Percentiles rank a stretch among this genome's conserved stretches.
Conservation (phyloP, 2,113 vertebrate genomes). For the Agapornis roseicollis region DNA sequence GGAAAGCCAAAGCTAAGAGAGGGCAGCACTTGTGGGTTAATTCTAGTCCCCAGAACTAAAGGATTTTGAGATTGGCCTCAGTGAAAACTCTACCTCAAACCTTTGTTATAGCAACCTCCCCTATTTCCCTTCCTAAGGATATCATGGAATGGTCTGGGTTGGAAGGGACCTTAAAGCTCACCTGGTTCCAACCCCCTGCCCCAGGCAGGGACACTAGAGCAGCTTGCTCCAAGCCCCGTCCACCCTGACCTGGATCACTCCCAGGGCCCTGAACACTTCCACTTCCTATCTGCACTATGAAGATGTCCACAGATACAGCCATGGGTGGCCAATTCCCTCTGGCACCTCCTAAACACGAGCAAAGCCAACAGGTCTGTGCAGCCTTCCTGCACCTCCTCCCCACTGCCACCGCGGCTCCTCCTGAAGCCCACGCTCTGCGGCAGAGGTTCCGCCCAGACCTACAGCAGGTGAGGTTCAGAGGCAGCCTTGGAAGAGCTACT, state of each 20-base stretch:
- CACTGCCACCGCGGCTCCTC: background rate
- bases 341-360: accelerated
- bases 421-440: background rate
- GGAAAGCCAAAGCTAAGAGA: background rate
- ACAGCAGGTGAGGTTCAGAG: background rate
- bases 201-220: background rate
- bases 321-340: accelerated
- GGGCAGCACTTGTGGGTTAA: background rate
- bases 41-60: background rate
- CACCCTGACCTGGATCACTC: background rate
- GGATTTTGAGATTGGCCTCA: background rate
- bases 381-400: background rate
- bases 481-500: background rate
- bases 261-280: background rate
- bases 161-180: background rate
- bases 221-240: background rate
- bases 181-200: background rate
- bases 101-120: accelerated
- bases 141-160: background rate
- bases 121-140: background rate
- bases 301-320: background rate
- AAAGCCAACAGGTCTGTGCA: background rate
- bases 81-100: background rate
- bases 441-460: background rate
- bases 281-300: background rate